These are phyloP conservation scores for Aphrocallistes beatrix DNA, from an alignment of 37 sponge, comb jelly and placozoan genomes.

Conservation along the genomic window DNA sequence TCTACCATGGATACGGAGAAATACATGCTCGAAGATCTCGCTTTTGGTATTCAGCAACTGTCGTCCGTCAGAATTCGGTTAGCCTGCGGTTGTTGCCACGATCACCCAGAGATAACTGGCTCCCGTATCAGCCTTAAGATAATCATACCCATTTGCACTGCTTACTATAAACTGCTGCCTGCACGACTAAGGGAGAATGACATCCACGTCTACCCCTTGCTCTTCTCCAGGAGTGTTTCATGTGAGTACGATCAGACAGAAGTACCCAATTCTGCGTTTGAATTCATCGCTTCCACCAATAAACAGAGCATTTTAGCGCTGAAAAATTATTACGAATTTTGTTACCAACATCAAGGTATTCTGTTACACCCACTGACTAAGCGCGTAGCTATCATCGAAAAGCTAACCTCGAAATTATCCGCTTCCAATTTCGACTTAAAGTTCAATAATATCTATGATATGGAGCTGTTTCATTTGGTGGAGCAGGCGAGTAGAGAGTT, in stretches of 20 bases:
- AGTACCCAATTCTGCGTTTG: neutral
- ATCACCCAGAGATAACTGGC: slow-evolving; percentile 1
- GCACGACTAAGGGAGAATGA: neutral
- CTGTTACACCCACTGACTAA: neutral
- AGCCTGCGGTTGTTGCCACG: slow-evolving; percentile 17
- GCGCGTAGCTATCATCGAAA: neutral
- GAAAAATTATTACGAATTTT: neutral
- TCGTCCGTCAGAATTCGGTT: neutral
- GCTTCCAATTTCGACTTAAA: neutral
- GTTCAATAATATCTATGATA: neutral
- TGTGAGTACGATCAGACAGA: neutral
- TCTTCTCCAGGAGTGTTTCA: neutral
- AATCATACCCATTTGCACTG: neutral
- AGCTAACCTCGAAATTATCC: neutral
- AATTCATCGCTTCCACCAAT: neutral
- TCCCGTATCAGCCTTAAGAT: neutral
- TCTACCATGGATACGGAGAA: neutral
- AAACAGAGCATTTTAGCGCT: neutral
- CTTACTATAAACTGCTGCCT: neutral
- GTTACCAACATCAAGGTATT: neutral
- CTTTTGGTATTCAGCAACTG: neutral
- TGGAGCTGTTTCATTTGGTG: neutral
- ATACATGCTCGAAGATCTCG: slow-evolving; percentile 7
- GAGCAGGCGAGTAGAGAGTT: neutral
- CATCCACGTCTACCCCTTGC: neutral